These are phyloP conservation scores for Apodemus sylvaticus DNA, from an alignment of 2,113 vertebrate genomes.

Conservation along the genomic window DNA sequence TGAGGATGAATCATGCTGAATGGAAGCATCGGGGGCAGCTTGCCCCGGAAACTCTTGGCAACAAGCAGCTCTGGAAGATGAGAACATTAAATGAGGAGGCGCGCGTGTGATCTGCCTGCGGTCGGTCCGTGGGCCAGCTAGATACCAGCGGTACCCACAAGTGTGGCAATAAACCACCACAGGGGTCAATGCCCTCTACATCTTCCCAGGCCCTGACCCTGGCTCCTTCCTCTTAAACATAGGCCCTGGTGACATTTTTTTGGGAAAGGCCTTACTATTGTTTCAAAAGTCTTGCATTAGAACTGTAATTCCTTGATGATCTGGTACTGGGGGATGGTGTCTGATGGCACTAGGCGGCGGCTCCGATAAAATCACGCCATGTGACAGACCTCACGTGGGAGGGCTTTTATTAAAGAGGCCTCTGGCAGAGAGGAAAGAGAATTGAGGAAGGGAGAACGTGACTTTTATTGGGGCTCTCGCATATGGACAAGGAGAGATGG, in stretches of 20 bases:
- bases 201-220: accelerated
- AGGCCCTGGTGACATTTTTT: not conserved
- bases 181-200: not conserved
- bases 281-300: not conserved
- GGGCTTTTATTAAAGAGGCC: no score
- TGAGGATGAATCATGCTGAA: constrained; percentile 1
- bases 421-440: no score
- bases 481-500: no score
- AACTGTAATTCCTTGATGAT: not conserved
- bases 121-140: not conserved
- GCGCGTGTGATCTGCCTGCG: accelerated
- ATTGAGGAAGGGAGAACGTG: no score
- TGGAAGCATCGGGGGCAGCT: not conserved
- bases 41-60: constrained; percentile 17
- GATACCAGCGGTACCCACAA: not conserved
- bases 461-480: no score
- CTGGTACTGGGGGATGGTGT: not conserved
- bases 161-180: accelerated
- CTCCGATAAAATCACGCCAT: no score
- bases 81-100: not conserved
- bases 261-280: not conserved
- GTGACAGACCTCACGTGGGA: no score
- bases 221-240: accelerated
- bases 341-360: no score
- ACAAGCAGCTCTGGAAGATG: not conserved